Evolutionary conservation across 2,113 vertebrate species (phyloP), one percentile per base, ranked within the genome.

Genomic region (Syngnathus typhle): DNA sequence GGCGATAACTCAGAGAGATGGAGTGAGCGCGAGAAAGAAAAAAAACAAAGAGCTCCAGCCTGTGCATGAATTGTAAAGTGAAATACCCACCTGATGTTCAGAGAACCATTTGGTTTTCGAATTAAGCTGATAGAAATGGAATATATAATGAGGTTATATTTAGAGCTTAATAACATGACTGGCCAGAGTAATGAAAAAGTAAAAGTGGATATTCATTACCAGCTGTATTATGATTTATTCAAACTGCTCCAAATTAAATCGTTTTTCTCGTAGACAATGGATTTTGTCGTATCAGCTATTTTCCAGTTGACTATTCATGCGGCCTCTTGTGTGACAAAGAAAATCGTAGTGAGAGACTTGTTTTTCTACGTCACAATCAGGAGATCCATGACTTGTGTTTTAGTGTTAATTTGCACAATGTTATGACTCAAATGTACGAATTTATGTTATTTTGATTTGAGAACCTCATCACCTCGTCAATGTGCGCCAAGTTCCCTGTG

Each of bases 101-200:
- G 71, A 88, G 78, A 70, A 78, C 75, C 72, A 69, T 81, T 80
- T 72, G 71, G 72, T 67, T 70, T 72, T 75, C 67, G 63, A 79
- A 87, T 78, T 39, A 37, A 80, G 75, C 75, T 71, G 76, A 75
- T 73, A 86, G 82, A 88, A 90, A 89, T 90, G 81, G 88, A 91
- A 92, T 91, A 86, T 87, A 81, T 91, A 88, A 92, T 87, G 82
- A 87, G 83, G 78, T 83, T 92, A 92, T 90, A 92, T 92, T 91
- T 91, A 88, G 91, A 78, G 71, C 63, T 82, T 83, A 80, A 90
- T 88, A 90, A 82, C 85, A 73, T 76, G 68, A 76, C 73, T 65
- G 84, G 68, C 74, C 47, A 78, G 88, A 88, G 79, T 88, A 91
- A 92, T 92, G 89, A 84, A 89, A 88, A 68, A 62, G 78, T 32